These are phyloP conservation scores for Allophyes oxyacanthae DNA, from an alignment of 2,888 invertebrate genomes.

Conservation along the genomic window DNA sequence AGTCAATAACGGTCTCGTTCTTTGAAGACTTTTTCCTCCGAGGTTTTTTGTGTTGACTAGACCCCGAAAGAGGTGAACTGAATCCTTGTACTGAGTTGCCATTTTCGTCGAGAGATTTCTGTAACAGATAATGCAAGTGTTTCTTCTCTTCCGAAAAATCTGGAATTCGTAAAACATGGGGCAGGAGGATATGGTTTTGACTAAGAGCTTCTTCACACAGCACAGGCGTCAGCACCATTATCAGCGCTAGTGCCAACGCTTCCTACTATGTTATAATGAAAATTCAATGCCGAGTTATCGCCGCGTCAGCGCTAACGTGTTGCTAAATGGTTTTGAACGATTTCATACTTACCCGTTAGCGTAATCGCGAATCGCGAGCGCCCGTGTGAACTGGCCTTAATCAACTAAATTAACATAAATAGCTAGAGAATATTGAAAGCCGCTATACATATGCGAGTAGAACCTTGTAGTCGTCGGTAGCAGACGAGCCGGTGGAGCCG, in stretches of 20 bases:
- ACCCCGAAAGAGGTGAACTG: slow-evolving; percentile 83
- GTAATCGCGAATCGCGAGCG: too few species aligned
- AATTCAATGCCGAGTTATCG: too few species aligned
- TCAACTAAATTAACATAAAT: too few species aligned
- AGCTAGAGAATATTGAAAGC: slow-evolving; percentile 47
- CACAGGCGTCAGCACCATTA: too few species aligned
- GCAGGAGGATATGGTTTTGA: not conserved
- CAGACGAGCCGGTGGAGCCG: slow-evolving; percentile 68
- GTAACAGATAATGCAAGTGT: slow-evolving; percentile 63
- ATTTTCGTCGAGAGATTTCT: slow-evolving; percentile 94
- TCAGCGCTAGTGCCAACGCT: too few species aligned
- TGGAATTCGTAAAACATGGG: not conserved
- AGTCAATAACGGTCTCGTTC: slow-evolving; percentile 89
- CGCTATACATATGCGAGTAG: slow-evolving; percentile 28
- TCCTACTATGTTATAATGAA: too few species aligned
- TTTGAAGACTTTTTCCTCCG: slow-evolving; percentile 90
- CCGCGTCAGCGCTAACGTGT: too few species aligned
- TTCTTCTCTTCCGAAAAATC: not conserved
- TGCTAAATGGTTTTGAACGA: too few species aligned
- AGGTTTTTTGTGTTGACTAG: slow-evolving; percentile 88
- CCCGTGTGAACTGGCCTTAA: too few species aligned
- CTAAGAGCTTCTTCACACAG: too few species aligned
- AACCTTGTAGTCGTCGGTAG: slow-evolving; percentile 82
- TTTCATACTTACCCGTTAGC: too few species aligned
- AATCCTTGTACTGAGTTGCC: slow-evolving; percentile 92